These are phyloP conservation scores for Drosophila pandora DNA, from an alignment of 1,140 invertebrate species.

Conservation along the genomic window DNA sequence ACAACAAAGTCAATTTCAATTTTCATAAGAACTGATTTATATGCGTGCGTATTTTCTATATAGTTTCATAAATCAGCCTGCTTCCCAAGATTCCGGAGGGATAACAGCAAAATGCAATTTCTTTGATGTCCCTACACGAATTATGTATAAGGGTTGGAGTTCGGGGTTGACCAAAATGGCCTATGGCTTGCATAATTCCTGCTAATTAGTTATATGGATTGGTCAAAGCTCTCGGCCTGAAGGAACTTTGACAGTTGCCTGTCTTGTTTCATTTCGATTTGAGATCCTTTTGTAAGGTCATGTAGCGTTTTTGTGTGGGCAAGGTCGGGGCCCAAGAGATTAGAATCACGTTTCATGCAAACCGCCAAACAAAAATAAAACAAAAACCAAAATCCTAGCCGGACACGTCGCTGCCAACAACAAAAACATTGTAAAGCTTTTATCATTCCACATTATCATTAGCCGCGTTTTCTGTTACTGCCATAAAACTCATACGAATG, in stretches of 20 bases:
- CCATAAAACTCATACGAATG: slow-evolving; percentile 45
- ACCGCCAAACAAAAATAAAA: slow-evolving; percentile 17
- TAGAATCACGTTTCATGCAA: slow-evolving; percentile 58
- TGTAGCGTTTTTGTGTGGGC: slow-evolving; percentile 19
- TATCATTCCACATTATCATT: slow-evolving; percentile 70
- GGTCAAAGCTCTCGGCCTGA: neutral
- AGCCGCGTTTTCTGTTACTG: slow-evolving; percentile 29
- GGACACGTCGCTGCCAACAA: slow-evolving; percentile 48
- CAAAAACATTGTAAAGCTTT: slow-evolving; percentile 73
- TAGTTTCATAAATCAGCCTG: slow-evolving; percentile 50
- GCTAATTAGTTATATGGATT: slow-evolving; percentile 48
- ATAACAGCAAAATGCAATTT: slow-evolving; percentile 50
- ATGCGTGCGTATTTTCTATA: slow-evolving; percentile 20
- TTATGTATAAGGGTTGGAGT: slow-evolving; percentile 23
- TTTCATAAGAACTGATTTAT: slow-evolving; percentile 50
- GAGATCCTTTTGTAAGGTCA: slow-evolving; percentile 15
- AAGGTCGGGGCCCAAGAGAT: slow-evolving; percentile 42
- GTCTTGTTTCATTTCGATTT: slow-evolving; percentile 24
- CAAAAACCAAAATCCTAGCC: slow-evolving; percentile 28
- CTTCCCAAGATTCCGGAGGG: slow-evolving; percentile 30
- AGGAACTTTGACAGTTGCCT: slow-evolving; percentile 50
- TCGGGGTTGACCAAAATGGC: slow-evolving; percentile 19
- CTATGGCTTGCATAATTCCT: slow-evolving; percentile 36
- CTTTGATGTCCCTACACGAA: slow-evolving; percentile 62
- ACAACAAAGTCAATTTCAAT: slow-evolving; percentile 48